phyloP scores from a whole-genome alignment of 2,888 invertebrate species.

The Panorpa germanica region DNA sequence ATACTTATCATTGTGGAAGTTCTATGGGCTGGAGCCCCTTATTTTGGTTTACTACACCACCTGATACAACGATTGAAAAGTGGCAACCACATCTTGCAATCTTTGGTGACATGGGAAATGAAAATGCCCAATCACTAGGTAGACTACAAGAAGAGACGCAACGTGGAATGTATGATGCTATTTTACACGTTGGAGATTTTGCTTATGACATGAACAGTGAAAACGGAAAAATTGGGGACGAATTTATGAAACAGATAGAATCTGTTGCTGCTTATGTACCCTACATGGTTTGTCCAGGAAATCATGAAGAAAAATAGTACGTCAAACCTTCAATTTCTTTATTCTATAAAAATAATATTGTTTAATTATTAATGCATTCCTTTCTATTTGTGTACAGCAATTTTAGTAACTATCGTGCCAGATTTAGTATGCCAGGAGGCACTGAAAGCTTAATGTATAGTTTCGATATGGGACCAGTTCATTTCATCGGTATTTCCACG shows the following conservation, averaged over 20 bases:
- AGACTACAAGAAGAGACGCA: constrained; percentile 72
- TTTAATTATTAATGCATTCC: no score
- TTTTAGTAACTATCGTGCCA: constrained; percentile 81
- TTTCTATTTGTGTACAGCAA: constrained; percentile 42
- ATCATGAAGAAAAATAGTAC: constrained; percentile 73
- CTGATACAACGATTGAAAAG: constrained; percentile 33
- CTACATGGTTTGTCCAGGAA: constrained; percentile 86
- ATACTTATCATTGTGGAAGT: constrained; percentile 71
- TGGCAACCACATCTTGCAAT: constrained; percentile 73
- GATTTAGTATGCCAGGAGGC: constrained; percentile 80
- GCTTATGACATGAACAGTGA: constrained; percentile 83
- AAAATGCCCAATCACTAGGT: constrained; percentile 68
- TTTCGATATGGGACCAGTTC: constrained; percentile 75
- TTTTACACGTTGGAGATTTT: constrained; percentile 87
- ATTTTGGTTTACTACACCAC: constrained; percentile 59
- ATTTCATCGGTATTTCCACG: constrained; percentile 81
- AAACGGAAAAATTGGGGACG: constrained; percentile 69
- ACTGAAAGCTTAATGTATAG: constrained; percentile 61
- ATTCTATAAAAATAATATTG: background rate
- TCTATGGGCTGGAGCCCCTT: constrained; percentile 60
- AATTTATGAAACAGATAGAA: constrained; percentile 85
- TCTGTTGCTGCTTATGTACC: constrained; percentile 77
- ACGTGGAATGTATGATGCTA: constrained; percentile 59
- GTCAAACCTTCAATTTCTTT: constrained; percentile 17
- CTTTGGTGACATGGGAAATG: constrained; percentile 88